These are phyloP conservation scores for Trichomycterus rosablanca DNA, from an alignment of 2,113 vertebrate species.

Conservation along the genomic window DNA sequence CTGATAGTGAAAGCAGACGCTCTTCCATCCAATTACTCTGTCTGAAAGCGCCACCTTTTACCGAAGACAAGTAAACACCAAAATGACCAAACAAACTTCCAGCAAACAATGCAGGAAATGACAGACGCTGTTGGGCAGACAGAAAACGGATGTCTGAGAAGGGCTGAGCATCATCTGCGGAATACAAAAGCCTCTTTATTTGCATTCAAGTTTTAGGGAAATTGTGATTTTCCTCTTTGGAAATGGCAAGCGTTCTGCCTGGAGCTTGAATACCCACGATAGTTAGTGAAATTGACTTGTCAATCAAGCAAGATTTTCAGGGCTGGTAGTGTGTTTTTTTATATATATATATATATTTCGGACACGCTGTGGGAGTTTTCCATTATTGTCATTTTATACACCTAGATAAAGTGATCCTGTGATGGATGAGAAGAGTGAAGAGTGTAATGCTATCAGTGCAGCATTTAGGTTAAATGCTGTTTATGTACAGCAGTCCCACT, in stretches of 20 bases:
- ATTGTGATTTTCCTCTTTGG: conserved; percentile 17
- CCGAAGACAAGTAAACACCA: conserved; percentile 41
- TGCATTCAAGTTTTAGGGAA: conserved; percentile 15
- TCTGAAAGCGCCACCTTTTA: conserved; percentile 27
- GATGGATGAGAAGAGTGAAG: background rate
- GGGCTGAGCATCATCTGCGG: background rate
- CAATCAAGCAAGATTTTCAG: conserved; percentile 13
- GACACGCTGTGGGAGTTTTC: too few relatives aligned
- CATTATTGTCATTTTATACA: too few relatives aligned
- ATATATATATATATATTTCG: too few relatives aligned
- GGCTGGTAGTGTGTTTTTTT: background rate
- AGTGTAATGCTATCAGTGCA: background rate
- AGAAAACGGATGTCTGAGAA: conserved; percentile 10
- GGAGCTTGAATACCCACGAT: conserved; percentile 9
- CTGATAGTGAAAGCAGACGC: conserved; percentile 18
- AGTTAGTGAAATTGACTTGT: conserved; percentile 10
- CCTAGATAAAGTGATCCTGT: background rate
- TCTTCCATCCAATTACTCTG: conserved; percentile 11
- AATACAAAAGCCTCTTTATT: conserved; percentile 2
- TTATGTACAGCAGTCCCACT: too few relatives aligned
- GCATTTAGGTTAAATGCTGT: too few relatives aligned
- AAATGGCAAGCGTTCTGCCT: conserved; percentile 7
- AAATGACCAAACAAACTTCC: conserved; percentile 35
- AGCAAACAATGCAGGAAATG: conserved; percentile 37
- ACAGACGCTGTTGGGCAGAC: conserved; percentile 8